These are phyloP conservation scores for Pseudococcus viburni DNA, from an alignment of 2,888 invertebrate genomes.

Conservation along the genomic window DNA sequence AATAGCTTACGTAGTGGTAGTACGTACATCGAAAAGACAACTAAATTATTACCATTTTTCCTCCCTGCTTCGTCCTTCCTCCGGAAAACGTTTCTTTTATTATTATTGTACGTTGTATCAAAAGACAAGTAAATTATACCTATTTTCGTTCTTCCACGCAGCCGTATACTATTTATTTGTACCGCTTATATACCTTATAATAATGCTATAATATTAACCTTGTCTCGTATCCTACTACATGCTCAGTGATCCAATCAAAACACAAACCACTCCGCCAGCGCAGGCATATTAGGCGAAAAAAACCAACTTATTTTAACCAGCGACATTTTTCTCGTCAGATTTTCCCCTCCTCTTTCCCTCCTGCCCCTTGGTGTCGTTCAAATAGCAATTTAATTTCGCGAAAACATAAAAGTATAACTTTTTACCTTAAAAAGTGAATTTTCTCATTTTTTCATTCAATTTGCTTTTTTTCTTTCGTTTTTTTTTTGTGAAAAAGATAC, in stretches of 20 bases:
- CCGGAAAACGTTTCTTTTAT: neutral
- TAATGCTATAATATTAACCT: constrained; percentile 25
- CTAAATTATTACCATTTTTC: constrained; percentile 45
- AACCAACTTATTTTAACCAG: neutral
- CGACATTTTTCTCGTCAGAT: constrained; percentile 12
- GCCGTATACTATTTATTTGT: neutral
- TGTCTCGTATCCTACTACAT: constrained; percentile 11
- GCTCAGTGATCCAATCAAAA: constrained; percentile 9
- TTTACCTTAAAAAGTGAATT: constrained; percentile 34
- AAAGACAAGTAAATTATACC: constrained; percentile 41
- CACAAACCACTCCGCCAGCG: neutral
- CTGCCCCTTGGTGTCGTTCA: neutral
- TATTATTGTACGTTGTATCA: neutral
- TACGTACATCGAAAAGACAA: constrained; percentile 23
- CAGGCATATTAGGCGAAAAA: neutral
- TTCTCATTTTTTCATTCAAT: neutral
- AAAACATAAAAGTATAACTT: constrained; percentile 4
- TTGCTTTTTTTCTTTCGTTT: neutral
- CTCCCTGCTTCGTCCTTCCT: neutral
- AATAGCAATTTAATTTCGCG: constrained; percentile 38
- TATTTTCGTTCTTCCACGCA: neutral
- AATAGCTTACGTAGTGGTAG: neutral
- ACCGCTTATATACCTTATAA: neutral
- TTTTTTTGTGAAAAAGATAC: neutral
- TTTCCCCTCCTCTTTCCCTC: neutral